Evolutionary conservation across 2,113 vertebrate species (phyloP).

Genomic region (Apistogramma diplotaenia): DNA sequence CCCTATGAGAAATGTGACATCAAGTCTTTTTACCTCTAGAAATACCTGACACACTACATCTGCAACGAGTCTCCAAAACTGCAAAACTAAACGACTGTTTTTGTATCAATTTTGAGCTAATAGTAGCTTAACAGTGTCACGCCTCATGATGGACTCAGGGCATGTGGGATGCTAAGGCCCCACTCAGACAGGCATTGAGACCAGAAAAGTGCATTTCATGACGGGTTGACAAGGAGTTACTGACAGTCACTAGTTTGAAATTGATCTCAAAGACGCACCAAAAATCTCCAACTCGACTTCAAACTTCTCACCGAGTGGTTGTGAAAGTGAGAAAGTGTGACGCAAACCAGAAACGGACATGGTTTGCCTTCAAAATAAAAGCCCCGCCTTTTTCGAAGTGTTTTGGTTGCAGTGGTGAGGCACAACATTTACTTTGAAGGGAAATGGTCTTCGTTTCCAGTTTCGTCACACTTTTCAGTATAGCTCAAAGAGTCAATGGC

Average conservation of each 20-base stretch:
- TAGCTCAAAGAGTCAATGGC: too few species aligned
- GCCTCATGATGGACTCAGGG: background rate
- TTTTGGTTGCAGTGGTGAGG: too few species aligned
- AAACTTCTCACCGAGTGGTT: too few species aligned
- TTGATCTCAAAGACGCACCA: background rate
- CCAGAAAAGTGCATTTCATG: background rate
- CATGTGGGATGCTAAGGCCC: background rate
- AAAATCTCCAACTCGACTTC: background rate
- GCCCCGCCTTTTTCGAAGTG: too few species aligned
- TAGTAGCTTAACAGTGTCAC: background rate
- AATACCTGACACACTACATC: background rate
- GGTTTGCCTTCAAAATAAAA: too few species aligned
- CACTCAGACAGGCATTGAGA: background rate
- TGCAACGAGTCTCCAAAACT: background rate
- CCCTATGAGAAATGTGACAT: background rate
- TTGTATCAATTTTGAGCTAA: background rate
- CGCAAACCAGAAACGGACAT: too few species aligned
- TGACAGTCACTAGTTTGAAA: background rate
- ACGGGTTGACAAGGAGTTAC: background rate
- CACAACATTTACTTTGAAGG: too few species aligned
- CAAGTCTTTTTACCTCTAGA: background rate
- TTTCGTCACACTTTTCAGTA: too few species aligned
- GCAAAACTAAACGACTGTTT: background rate
- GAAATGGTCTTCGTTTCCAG: too few species aligned
- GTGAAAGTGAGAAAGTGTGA: too few species aligned